phyloP scores from a whole-genome alignment of 2,113 vertebrate genomes.

The Benthochromis sp. region DNA sequence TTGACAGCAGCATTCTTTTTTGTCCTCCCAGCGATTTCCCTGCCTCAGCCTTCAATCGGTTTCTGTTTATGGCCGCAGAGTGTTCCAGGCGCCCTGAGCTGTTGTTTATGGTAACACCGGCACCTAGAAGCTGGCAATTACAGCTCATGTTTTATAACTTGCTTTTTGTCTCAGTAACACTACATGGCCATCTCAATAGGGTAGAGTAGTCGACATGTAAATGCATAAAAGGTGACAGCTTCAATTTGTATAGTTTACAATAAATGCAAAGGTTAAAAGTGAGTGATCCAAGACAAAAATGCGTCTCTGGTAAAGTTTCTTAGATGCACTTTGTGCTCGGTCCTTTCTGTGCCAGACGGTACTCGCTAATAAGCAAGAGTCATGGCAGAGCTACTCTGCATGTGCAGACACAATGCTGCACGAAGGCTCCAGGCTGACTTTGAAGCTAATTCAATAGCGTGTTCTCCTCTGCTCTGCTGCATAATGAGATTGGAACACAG shows the following conservation, averaged over 20 bases:
- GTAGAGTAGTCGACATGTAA: background rate
- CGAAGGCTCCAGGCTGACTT: slow-evolving; percentile 34
- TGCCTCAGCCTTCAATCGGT: background rate
- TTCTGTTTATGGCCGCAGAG: background rate
- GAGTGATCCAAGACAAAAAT: background rate
- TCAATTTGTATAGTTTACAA: background rate
- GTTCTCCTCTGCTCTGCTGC: slow-evolving; percentile 19
- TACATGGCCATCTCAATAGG: background rate
- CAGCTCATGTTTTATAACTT: background rate
- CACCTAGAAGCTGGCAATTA: background rate
- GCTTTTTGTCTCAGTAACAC: background rate
- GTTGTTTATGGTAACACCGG: slow-evolving; percentile 6
- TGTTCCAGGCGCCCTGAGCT: background rate
- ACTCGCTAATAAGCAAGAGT: background rate
- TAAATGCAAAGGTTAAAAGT: background rate
- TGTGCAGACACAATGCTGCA: background rate
- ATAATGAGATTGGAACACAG: slow-evolving; percentile 54
- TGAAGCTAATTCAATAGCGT: slow-evolving; percentile 53
- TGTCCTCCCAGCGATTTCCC: background rate
- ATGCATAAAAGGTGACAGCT: background rate
- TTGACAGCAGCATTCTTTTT: slow-evolving; percentile 8
- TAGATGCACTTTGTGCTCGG: background rate
- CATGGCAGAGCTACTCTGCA: background rate
- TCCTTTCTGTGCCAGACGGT: background rate
- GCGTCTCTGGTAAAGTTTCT: background rate